These are phyloP conservation scores for Xiphophorus maculatus DNA, from an alignment of 2,113 vertebrate genomes.

Conservation along the genomic window DNA sequence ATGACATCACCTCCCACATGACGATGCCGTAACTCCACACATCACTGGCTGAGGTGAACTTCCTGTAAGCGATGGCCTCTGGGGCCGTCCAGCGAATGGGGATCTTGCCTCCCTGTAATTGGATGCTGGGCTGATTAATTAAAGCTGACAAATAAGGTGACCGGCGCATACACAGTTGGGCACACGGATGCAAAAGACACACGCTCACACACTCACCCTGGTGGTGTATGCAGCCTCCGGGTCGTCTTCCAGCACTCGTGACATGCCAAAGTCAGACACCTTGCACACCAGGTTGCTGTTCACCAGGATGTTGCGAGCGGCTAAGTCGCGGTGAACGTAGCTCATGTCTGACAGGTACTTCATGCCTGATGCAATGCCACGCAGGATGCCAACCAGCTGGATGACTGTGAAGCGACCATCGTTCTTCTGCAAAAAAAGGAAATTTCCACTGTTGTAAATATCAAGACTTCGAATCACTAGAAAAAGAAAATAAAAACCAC, in stretches of 20 bases:
- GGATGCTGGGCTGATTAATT: constrained; percentile 36
- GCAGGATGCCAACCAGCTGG: constrained; percentile 96
- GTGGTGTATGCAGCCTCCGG: constrained; percentile 97
- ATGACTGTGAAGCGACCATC: constrained; percentile 97
- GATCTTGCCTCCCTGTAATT: constrained; percentile 94
- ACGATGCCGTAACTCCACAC: constrained; percentile 98
- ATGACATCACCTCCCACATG: constrained; percentile 99
- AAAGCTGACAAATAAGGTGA: constrained; percentile 42
- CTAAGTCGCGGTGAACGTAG: constrained; percentile 95
- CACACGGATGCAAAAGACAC: constrained; percentile 57
- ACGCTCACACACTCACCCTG: constrained; percentile 79
- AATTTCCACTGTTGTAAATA: too few species aligned
- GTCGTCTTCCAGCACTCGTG: constrained; percentile 94
- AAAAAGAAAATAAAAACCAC: too few species aligned
- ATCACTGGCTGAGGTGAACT: constrained; percentile 95
- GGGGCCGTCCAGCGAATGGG: constrained; percentile 98
- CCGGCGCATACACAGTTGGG: background rate
- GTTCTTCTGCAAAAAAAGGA: constrained; percentile 85
- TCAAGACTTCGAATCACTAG: too few species aligned
- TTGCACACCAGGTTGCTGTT: constrained; percentile 99
- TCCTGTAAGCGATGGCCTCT: constrained; percentile 97
- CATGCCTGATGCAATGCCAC: constrained; percentile 97
- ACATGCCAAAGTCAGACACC: constrained; percentile 98
- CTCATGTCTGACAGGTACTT: constrained; percentile 99
- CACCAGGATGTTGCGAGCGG: constrained; percentile 95